Base-by-base conservation (phyloP, 2,888 invertebrate genomes). In the Dicyrtomina minuta region DNA sequence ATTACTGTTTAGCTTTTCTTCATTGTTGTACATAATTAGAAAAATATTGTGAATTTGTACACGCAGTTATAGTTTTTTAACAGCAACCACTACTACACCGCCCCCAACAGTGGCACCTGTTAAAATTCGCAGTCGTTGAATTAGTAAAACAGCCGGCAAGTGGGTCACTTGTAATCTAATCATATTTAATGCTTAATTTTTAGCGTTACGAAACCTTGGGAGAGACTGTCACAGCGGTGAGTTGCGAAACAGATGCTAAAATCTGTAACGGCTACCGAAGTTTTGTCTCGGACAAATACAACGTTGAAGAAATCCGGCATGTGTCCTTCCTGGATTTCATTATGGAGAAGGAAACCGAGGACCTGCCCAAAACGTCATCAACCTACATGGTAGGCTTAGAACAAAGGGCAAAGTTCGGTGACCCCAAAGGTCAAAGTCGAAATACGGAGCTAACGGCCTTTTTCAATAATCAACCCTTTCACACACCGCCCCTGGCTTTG, bases 391-490 rank as follows among this genome's bases (percentile, higher is more conserved):
- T 77, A 33, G 77, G 75, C 0, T 66, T 71, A 12, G 75, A 76
- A 17, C 75, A 78, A 53, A 53, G 71, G 3, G 33, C 33, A 33
- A 8, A 8, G 3, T 33, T 33, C 33, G 33, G 8, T 5, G 33
- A 33, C 4, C 33, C n/a, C n/a, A n/a, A n/a, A n/a, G n/a, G 33
- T 33, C 33, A 33, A 33, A 17, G 33, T 4, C 22, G 27, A 15
- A 22, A 51, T 13, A 59, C 12, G n/a, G 49, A 67, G 26, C 44
- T 67, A 1, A 22, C 51, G 20, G 67, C 51, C 5, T 67, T 60
- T 24, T 90, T 91, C 81, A 92, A 92, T 79, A 91, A 90, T 80
- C 89, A 91, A 79, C 89, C 90, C 0, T 88, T 86, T 78, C 92
- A 93, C 80, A 87, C 89, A 60, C 86, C 89, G 0, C 88, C 89